Percentiles rank a stretch among this genome's conserved stretches.
These are phyloP conservation scores for Parotia lawesii DNA, from an alignment of 2,113 vertebrate species.

Conservation along the genomic window DNA sequence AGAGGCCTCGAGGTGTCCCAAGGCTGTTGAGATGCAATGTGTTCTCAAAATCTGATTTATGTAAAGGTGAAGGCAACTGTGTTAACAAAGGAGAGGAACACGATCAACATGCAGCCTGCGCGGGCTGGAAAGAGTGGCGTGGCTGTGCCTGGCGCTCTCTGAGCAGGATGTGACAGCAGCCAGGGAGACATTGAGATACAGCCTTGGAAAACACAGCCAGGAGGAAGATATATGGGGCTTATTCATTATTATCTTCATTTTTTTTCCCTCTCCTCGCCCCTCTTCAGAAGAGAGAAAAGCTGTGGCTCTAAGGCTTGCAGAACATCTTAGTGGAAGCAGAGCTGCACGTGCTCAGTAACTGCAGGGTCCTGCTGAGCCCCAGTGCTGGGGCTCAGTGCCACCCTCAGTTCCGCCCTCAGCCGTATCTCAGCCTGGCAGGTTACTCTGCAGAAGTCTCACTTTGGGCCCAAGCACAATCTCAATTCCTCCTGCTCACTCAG, in stretches of 20 bases:
- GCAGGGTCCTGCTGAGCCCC: background rate
- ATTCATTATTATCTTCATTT: background rate
- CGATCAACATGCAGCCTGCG: background rate
- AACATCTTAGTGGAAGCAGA: rapidly evolving
- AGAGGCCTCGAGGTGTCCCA: slow-evolving; percentile 70
- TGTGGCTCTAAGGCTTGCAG: background rate
- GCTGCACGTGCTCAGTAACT: background rate
- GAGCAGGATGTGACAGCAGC: background rate
- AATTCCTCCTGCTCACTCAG: slow-evolving; percentile 1
- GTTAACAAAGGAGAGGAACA: slow-evolving; percentile 43
- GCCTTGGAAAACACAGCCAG: background rate
- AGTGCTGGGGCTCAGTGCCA: rapidly evolving
- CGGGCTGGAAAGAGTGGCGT: background rate
- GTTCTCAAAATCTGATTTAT: slow-evolving; percentile 70
- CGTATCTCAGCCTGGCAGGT: background rate
- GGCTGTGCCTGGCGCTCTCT: background rate
- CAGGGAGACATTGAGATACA: background rate
- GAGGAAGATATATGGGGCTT: background rate
- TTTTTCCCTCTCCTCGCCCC: background rate
- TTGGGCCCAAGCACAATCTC: background rate
- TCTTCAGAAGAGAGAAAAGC: background rate
- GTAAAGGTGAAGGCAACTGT: slow-evolving; percentile 60
- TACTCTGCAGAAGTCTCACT: background rate
- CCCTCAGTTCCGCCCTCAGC: background rate
- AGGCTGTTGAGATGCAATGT: slow-evolving; percentile 48